phyloP scores from a whole-genome alignment of 2,888 invertebrate genomes.

The Drosophila lutescens region DNA sequence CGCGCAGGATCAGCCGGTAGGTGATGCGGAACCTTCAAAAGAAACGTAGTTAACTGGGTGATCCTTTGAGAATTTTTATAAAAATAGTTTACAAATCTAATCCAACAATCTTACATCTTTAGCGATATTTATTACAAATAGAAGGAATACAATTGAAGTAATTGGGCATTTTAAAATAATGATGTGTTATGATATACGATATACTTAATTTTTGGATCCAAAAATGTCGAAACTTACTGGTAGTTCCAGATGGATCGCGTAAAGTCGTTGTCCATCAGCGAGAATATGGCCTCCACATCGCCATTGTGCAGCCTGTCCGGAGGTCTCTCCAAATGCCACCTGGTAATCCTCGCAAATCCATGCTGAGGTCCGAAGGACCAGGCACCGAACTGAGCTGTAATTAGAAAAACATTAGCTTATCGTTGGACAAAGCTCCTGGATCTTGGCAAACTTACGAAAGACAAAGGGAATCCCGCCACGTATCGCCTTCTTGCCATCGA shows the following conservation, averaged over 20 bases:
- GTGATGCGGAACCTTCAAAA: constrained; percentile 92
- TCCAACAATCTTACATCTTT: no score
- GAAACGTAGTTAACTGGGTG: neutral
- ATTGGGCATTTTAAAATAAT: no score
- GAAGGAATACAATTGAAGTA: no score
- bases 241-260: constrained; percentile 97
- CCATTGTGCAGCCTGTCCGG: constrained; percentile 95
- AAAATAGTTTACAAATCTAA: no score
- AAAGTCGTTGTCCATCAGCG: constrained; percentile 96
- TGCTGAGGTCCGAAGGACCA: constrained; percentile 98
- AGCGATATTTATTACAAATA: no score
- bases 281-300: constrained; percentile 96
- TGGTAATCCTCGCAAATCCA: constrained; percentile 96
- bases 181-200: no score
- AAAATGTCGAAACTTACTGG: constrained; percentile 86
- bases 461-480: constrained; percentile 98
- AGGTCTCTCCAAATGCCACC: constrained; percentile 95
- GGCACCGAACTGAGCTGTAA: constrained; percentile 95
- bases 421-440: neutral
- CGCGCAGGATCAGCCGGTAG: constrained; percentile 95
- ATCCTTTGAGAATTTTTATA: neutral
- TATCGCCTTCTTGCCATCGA: constrained; percentile 98
- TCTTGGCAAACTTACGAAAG: constrained; percentile 92
- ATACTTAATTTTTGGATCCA: no score
- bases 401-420: constrained; percentile 1